A percentile compares a stretch with the other conserved stretches of the same genome.
phyloP scores from a whole-genome alignment of 2,797 vertebrate genomes.

The Crenuchus spilurus region DNA sequence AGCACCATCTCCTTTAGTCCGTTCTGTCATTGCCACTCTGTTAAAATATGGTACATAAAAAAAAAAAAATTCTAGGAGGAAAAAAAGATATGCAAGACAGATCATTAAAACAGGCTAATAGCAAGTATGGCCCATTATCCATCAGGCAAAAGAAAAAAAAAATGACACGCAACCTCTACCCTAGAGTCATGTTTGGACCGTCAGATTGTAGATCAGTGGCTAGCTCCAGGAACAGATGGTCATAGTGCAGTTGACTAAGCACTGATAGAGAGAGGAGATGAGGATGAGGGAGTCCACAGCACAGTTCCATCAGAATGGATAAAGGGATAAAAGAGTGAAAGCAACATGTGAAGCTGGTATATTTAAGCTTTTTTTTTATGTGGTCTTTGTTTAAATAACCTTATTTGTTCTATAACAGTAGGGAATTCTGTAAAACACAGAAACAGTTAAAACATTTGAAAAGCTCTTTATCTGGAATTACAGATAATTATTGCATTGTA shows the following conservation, averaged over 20 bases:
- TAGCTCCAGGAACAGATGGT: constrained; percentile 41
- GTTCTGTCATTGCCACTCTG: no score
- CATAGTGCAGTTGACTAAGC: constrained; percentile 43
- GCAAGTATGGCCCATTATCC: background rate
- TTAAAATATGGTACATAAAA: background rate
- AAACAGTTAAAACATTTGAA: background rate
- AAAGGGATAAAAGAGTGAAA: background rate
- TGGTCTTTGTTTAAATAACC: background rate
- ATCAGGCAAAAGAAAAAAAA: constrained; percentile 5
- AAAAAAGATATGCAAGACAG: background rate
- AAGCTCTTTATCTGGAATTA: background rate
- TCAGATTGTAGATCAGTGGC: constrained; percentile 29
- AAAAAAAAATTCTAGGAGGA: background rate
- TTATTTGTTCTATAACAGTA: background rate
- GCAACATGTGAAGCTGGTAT: background rate
- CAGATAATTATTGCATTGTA: background rate
- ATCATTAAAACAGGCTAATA: background rate
- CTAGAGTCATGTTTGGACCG: constrained; percentile 5
- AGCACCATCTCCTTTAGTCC: background rate
- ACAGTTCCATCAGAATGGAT: constrained; percentile 16
- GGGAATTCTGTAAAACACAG: background rate
- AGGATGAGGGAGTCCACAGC: constrained; percentile 6
- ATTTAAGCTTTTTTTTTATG: background rate
- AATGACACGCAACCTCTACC: constrained; percentile 11
- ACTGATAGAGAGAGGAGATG: constrained; percentile 31